Base-by-base conservation (phyloP, 1,140 invertebrate species). In the Colletes latitarsis region DNA sequence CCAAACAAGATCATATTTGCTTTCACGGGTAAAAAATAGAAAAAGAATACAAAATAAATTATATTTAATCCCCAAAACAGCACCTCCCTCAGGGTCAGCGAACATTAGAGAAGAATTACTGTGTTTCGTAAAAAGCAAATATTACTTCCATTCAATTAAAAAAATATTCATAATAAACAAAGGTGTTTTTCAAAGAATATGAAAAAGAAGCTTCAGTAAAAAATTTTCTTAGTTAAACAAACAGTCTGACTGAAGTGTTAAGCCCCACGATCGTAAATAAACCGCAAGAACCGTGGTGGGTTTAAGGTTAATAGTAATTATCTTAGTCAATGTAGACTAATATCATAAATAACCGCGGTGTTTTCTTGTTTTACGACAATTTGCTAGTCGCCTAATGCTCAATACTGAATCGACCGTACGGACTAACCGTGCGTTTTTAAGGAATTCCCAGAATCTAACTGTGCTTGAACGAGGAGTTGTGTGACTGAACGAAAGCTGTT, bases 221-320 rank as follows among this genome's bases (percentile, higher is more conserved):
- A 30, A 30, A 30, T 30, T 30, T 30, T 30, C 30, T n/a, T 30
- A 30, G 30, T 30, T 30, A 30, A 30, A 0, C 30, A 30, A 30
- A 30, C 30, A 30, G 30, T 30, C 30, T 9, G 39, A 57, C 41
- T 60, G 30, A 82, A 63, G 74, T 55, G 67, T 10, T 67, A 74
- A 78, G 53, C 39, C 6, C 12, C 39, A n/a, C 43, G 79, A 69
- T 85, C 80, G 80, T 86, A 85, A 86, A 86, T 55, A 21, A 5
- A 14, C 55, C 64, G 69, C 67, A 83, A 77, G 63, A 77, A 83
- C 49, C 72, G n/a, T 30, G 60, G 10, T 62, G 71, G 55, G 60
- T 88, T 88, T 88, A 88, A 80, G 70, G 79, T 78, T 85, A 58
- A 84, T 87, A 81, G 70, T 74, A 77, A 84, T 84, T 87, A 79